These are phyloP conservation scores for Acipenser transmontanus DNA, from an alignment of 2,797 vertebrate species.

Conservation along the genomic window DNA sequence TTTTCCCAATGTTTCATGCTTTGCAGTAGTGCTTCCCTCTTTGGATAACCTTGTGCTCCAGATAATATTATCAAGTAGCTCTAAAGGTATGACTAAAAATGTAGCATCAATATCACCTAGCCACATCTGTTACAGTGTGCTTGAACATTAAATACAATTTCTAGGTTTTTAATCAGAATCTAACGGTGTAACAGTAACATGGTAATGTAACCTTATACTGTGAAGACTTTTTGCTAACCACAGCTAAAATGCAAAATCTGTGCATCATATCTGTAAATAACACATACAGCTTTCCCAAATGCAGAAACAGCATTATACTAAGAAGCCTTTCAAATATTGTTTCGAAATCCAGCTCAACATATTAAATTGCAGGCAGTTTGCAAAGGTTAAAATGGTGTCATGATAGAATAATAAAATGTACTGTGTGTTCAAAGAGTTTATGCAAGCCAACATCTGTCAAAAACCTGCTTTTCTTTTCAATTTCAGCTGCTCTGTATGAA, in stretches of 20 bases:
- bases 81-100: constrained; percentile 10
- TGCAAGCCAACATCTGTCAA: too few species aligned
- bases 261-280: neutral
- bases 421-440: too few species aligned
- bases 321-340: neutral
- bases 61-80: constrained; percentile 10
- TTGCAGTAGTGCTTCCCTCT: constrained; percentile 3
- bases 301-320: neutral
- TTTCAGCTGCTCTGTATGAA: too few species aligned
- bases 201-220: neutral
- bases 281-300: neutral
- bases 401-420: too few species aligned
- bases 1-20: constrained; percentile 11
- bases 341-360: neutral
- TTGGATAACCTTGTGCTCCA: neutral
- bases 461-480: too few species aligned
- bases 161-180: constrained; percentile 5
- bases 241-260: neutral
- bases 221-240: constrained; percentile 2
- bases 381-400: too few species aligned
- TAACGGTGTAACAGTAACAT: neutral
- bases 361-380: neutral
- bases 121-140: constrained; percentile 6
- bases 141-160: constrained; percentile 14
- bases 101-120: neutral